phyloP scores from a whole-genome alignment of 2,888 invertebrate genomes.

The Athripsodes cinereus region DNA sequence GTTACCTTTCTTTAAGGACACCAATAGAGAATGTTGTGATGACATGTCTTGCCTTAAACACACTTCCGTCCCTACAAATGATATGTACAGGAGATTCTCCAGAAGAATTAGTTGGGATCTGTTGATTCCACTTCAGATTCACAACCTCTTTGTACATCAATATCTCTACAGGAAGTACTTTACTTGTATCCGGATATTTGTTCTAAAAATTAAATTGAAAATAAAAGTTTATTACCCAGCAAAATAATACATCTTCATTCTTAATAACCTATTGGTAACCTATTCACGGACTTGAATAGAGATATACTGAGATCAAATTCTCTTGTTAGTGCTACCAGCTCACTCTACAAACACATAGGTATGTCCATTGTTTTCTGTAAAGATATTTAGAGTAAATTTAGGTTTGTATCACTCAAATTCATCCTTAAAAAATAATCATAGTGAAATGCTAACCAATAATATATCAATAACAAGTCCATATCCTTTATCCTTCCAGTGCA shows the following conservation, averaged over 20 bases:
- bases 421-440: too few relatives aligned
- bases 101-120: slow-evolving; percentile 30
- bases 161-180: slow-evolving; percentile 43
- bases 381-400: too few relatives aligned
- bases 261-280: too few relatives aligned
- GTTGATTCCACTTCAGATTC: slow-evolving; percentile 43
- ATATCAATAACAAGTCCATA: slow-evolving; percentile 62
- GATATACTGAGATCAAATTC: too few relatives aligned
- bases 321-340: too few relatives aligned
- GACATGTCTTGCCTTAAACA: slow-evolving; percentile 54
- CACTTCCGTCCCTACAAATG: slow-evolving; percentile 50
- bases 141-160: slow-evolving; percentile 50
- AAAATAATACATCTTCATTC: too few relatives aligned
- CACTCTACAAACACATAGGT: too few relatives aligned
- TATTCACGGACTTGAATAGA: too few relatives aligned
- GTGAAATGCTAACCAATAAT: slow-evolving; percentile 53
- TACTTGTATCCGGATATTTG: slow-evolving; percentile 42
- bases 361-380: too few relatives aligned
- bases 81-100: slow-evolving; percentile 45
- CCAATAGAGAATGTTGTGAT: slow-evolving; percentile 64
- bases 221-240: too few relatives aligned
- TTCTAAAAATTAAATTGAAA: slow-evolving; percentile 37
- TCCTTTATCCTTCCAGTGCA: slow-evolving; percentile 71
- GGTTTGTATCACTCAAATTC: too few relatives aligned
- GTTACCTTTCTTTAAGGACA: slow-evolving; percentile 55